These are phyloP conservation scores for Drosophila equinoxialis DNA, from an alignment of 1,140 invertebrate genomes.

Conservation along the genomic window DNA sequence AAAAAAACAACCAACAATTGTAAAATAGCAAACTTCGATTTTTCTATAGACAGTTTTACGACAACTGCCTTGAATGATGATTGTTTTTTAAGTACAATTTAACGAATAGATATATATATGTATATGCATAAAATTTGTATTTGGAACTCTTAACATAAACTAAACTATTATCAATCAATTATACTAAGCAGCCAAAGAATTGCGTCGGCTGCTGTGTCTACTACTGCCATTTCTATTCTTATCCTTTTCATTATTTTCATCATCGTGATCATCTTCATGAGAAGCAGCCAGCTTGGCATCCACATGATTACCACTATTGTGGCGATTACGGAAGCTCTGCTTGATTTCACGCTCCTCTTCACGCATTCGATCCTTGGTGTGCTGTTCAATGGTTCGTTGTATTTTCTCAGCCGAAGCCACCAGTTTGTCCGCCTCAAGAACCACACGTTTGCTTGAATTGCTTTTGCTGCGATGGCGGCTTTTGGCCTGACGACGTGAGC, in stretches of 20 bases:
- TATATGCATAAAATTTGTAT: constrained; percentile 23
- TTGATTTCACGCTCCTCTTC: constrained; percentile 74
- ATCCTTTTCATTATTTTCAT: constrained; percentile 15
- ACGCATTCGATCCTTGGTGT: constrained; percentile 73
- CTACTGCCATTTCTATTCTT: constrained; percentile 37
- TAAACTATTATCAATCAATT: constrained; percentile 22
- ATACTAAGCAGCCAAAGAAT: constrained; percentile 50
- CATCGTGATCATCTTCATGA: background rate
- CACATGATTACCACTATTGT: constrained; percentile 23
- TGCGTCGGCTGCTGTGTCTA: constrained; percentile 56
- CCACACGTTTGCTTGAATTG: constrained; percentile 44
- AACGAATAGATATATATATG: background rate
- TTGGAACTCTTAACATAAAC: constrained; percentile 21
- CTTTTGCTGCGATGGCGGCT: constrained; percentile 34
- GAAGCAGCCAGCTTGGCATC: background rate
- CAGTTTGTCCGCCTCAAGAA: constrained; percentile 71
- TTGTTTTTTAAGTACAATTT: constrained; percentile 10
- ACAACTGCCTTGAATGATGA: background rate
- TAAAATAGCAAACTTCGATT: background rate
- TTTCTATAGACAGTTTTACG: background rate
- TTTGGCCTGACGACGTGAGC: constrained; percentile 32
- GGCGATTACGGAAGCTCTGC: constrained; percentile 58
- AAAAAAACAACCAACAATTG: background rate
- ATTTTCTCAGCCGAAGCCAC: constrained; percentile 77
- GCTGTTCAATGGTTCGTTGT: constrained; percentile 73